phyloP scores from a whole-genome alignment of 2,113 vertebrate species.

The Delphinus delphis region DNA sequence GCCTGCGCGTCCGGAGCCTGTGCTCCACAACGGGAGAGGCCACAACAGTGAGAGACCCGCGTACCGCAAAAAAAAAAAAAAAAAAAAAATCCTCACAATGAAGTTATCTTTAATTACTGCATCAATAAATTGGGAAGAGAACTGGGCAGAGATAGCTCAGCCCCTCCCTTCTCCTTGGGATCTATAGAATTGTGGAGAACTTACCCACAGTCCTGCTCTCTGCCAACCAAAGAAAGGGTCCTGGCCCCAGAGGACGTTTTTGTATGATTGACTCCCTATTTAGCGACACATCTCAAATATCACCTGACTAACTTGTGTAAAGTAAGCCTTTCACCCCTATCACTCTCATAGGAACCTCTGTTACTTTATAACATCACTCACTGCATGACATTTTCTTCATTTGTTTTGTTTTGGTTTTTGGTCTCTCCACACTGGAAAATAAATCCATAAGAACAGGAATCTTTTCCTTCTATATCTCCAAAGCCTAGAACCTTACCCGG shows the following conservation, averaged over 20 bases:
- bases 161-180: not conserved
- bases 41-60: no score
- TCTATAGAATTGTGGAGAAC: not conserved
- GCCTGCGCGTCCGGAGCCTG: no score
- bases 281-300: not conserved
- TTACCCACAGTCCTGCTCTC: not conserved
- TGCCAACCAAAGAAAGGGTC: not conserved
- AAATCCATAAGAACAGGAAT: not conserved
- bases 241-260: not conserved
- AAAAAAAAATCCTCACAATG: not conserved
- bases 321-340: not conserved
- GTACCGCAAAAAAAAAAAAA: no score
- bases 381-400: not conserved
- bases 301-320: not conserved
- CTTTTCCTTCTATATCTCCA: not conserved
- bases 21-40: no score
- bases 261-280: not conserved
- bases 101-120: not conserved
- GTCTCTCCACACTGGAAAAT: not conserved
- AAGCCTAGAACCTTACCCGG: not conserved
- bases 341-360: not conserved
- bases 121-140: not conserved
- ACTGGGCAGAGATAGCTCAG: not conserved
- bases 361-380: not conserved
- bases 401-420: not conserved